Evolutionary conservation across 2,797 vertebrate genomes (phyloP), one percentile per base, ranked within the genome.

Genomic region (Chanos chanos): DNA sequence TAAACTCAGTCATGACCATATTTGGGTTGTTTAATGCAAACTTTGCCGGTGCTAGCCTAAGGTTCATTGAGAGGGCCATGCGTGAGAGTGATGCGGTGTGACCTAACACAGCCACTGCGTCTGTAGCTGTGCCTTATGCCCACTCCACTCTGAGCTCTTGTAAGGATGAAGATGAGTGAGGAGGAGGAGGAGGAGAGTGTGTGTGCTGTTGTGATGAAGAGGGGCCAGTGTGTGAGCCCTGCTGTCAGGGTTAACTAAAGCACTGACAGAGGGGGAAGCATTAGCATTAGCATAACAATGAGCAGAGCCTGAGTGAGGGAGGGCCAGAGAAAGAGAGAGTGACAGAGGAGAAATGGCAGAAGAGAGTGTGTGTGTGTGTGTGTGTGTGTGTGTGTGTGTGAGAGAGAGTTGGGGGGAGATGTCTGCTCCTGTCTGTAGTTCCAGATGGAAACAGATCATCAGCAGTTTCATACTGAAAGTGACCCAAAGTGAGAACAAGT

Each of bases 391-490:
- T 21, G 22, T 28, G 21, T 4, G 51, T 64, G 25, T 50, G 19
- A 37, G 40, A 63, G 44, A 21, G 22, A 28, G 21, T 90, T 86
- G 88, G 89, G 92, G 87, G 87, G 88, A 68, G 69, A 78, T 87
- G 90, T 87, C 91, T 89, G 86, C 87, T 85, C 91, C 86, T 89
- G 86, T 88, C 89, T 85, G 64, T 86, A 85, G 84, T 90, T 93
- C 93, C 95, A 98, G 94, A 96, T 97, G 94, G 95, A 94, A 73
- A 74, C 90, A 89, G 92, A 90, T 88, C 89, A 77, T 85, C 86
- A 92, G 91, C 95, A 98, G 95, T n/a, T n/a, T n/a, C n/a, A n/a
- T n/a, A n/a, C 94, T 96, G 94, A 89, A 88, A 85, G 88, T 77
- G 80, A 81, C 74, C 92, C 90, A 89, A 86, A 85, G 86, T 86